Conservation (phyloP, 30 jellyfish, hydroid and myxozoan genomes). For the Aurelia sp. region DNA sequence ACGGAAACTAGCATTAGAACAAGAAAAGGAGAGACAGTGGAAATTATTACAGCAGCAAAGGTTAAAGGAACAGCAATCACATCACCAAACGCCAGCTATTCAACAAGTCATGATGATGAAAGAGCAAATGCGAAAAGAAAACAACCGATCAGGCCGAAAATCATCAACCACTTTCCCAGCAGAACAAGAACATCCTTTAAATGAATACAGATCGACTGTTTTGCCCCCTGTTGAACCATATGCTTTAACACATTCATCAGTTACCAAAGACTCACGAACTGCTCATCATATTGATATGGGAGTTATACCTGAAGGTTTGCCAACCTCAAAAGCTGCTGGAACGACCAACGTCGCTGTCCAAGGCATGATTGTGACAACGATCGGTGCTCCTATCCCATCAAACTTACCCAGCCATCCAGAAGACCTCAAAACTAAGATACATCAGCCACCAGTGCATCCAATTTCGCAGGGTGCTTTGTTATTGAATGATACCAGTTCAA, state of each 20-base stretch:
- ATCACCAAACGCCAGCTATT: slow-evolving; percentile 64
- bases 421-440: slow-evolving; percentile 40
- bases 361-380: background rate
- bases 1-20: slow-evolving; percentile 73
- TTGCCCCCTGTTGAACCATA: slow-evolving; percentile 71
- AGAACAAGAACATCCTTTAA: slow-evolving; percentile 12
- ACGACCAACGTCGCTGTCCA: background rate
- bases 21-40: slow-evolving; percentile 90
- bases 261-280: slow-evolving; percentile 21
- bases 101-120: slow-evolving; percentile 71
- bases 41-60: slow-evolving; percentile 83
- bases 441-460: slow-evolving; percentile 13
- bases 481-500: slow-evolving; percentile 1
- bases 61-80: slow-evolving; percentile 81
- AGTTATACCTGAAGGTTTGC: background rate
- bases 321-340: background rate
- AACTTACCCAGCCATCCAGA: slow-evolving; percentile 38
- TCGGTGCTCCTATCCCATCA: slow-evolving; percentile 24
- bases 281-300: slow-evolving; percentile 14
- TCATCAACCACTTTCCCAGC: slow-evolving; percentile 19
- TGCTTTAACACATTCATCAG: slow-evolving; percentile 14
- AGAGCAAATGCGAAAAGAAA: slow-evolving; percentile 75
- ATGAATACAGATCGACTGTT: slow-evolving; percentile 37
- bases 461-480: slow-evolving; percentile 24
- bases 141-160: slow-evolving; percentile 46